Evolutionary conservation across 2,113 vertebrate genomes (phyloP), one percentile per base, ranked within the genome.

Genomic region (Setophaga kirtlandii): DNA sequence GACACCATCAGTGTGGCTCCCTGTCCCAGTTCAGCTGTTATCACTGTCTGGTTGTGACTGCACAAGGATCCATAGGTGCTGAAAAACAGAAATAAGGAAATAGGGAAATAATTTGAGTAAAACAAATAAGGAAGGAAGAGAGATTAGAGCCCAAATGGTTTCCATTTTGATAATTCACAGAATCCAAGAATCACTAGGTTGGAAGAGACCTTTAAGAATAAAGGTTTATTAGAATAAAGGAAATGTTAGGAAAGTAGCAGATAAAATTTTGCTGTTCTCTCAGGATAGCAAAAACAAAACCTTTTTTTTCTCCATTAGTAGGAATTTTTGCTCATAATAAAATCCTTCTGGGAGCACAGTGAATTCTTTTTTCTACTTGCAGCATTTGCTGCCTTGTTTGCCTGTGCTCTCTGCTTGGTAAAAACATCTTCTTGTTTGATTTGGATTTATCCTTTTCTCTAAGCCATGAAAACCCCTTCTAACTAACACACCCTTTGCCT

Each of bases 291-390:
- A 74, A 52, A 56, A 15, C 12, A 47, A 39, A 64, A 28, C 1
- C 0, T 1, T 5, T 3, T 12, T 22, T 41, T 4, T 23, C 5
- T 5, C 22, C 30, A 19, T 67, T 3, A 22, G 4, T 12, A 82
- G 59, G 58, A 85, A 73, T 7, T 9, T 21, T 14, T 62, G 3
- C 10, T 39, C 8, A 4, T 4, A 17, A 6, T 4, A 55, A 39
- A 3, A 1, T 12, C 37, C 42, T 55, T 17, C 52, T 81, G 76
- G 46, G 69, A 74, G 16, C 16, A 1, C 3, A 12, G 11, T 62
- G 82, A 39, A 39, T 39, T 39, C 37, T 47, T 47, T 47, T 22
- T 47, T 22, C 21, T 47, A 12, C 21, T 22, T 47, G 21, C 11
- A 12, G 5, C 46, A 39, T 22, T 47, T 47, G 46, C 46, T 47